These are phyloP conservation scores for Hyperoodon ampullatus DNA, from an alignment of 2,113 vertebrate species.

Conservation along the genomic window DNA sequence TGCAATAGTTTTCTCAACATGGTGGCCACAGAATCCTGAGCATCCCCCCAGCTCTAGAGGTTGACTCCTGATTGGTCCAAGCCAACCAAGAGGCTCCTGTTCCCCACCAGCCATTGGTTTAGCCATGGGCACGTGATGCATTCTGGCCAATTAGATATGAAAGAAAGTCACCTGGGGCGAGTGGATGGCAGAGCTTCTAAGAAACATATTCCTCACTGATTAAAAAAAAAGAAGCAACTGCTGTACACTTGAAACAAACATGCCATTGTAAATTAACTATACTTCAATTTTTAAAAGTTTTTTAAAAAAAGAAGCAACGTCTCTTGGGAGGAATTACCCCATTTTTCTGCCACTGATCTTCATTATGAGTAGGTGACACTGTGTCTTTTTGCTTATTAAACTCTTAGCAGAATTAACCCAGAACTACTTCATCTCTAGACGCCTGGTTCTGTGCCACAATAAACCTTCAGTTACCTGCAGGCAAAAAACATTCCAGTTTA, in stretches of 20 bases:
- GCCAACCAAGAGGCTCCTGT: not conserved
- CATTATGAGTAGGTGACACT: fast-evolving
- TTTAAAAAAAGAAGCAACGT: not conserved
- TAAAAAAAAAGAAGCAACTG: not conserved
- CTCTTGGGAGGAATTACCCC: not conserved
- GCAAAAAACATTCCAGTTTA: not conserved
- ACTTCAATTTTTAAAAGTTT: no score
- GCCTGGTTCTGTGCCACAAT: not conserved
- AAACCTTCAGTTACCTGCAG: not conserved
- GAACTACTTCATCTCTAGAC: not conserved
- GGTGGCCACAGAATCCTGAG: not conserved
- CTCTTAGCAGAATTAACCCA: not conserved
- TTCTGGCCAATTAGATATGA: not conserved
- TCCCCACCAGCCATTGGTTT: not conserved
- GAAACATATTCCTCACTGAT: not conserved
- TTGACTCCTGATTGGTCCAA: not conserved
- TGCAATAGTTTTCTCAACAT: not conserved
- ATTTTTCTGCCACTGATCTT: not conserved
- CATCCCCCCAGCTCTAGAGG: not conserved
- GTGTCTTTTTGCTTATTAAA: not conserved
- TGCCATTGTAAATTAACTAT: no score
- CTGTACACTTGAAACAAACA: no score
- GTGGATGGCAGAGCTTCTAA: fast-evolving
- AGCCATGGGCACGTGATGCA: not conserved
- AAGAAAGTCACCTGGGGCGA: not conserved